phyloP scores from a whole-genome alignment of 2,888 invertebrate species.

The Eupeodes latifasciatus region DNA sequence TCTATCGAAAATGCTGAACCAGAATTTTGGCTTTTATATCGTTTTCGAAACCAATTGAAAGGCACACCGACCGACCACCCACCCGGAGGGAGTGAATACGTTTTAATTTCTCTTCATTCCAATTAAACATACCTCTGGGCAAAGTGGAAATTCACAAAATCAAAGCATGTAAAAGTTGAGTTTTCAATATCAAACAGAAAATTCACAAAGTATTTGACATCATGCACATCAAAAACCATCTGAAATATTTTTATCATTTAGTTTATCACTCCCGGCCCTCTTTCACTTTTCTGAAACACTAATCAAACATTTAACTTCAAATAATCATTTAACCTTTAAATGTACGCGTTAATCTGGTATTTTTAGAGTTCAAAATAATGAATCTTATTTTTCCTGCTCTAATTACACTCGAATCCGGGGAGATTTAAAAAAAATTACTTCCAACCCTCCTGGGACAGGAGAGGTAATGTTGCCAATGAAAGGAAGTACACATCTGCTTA shows the following conservation, averaged over 20 bases:
- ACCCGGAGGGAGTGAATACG: background rate
- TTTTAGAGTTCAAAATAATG: background rate
- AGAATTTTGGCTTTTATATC: background rate
- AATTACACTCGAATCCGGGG: background rate
- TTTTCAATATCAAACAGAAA: conserved; percentile 5
- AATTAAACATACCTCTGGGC: conserved; percentile 15
- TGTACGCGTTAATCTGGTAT: background rate
- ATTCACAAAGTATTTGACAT: background rate
- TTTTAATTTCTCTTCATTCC: background rate
- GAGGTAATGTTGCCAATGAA: background rate
- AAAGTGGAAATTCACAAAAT: conserved; percentile 7
- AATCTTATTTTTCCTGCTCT: conserved; percentile 8
- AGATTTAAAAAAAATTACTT: conserved; percentile 10
- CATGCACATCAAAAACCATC: too few species aligned
- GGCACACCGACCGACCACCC: background rate
- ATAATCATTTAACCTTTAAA: conserved; percentile 10
- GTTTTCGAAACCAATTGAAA: background rate
- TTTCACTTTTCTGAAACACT: background rate
- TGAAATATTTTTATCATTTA: too few species aligned
- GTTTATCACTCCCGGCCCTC: too few species aligned
- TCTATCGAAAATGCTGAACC: background rate
- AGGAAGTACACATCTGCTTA: conserved; percentile 37
- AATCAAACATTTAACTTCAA: conserved; percentile 5
- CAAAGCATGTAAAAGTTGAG: background rate
- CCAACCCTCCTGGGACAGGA: background rate